A percentile compares a stretch with the other conserved stretches of the same genome.
phyloP scores from a whole-genome alignment of 37 sponge, comb jelly and placozoan genomes.

The Mnemiopsis leidyi region DNA sequence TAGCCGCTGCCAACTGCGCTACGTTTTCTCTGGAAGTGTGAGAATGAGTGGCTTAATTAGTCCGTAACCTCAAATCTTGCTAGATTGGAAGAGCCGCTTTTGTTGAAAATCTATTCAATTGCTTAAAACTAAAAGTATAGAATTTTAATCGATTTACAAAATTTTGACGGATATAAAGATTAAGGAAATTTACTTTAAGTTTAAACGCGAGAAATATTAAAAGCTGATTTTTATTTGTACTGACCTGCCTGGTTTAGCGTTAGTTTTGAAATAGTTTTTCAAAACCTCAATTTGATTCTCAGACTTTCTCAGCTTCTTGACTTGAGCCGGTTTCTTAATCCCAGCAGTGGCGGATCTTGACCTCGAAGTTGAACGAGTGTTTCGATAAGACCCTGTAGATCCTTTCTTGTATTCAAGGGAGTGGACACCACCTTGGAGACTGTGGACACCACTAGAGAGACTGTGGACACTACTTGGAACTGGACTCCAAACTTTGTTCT shows the following conservation, averaged over 20 bases:
- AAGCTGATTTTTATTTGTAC: too few relatives aligned
- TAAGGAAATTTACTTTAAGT: too few relatives aligned
- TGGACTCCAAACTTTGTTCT: neutral
- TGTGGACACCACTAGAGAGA: neutral
- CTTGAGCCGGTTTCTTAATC: neutral
- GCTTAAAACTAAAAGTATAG: neutral
- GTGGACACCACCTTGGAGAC: neutral
- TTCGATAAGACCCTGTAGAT: neutral
- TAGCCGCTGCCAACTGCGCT: neutral
- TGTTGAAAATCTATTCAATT: too few relatives aligned
- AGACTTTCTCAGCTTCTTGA: slow-evolving; percentile 34
- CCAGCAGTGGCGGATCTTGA: neutral
- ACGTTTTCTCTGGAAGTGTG: slow-evolving; percentile 32
- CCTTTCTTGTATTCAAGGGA: neutral
- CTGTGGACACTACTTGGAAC: neutral
- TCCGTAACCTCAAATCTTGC: too few relatives aligned
- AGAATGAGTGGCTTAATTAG: too few relatives aligned
- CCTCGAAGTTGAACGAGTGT: neutral
- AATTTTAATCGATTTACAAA: neutral
- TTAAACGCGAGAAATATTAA: too few relatives aligned
- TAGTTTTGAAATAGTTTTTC: neutral
- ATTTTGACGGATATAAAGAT: too few relatives aligned
- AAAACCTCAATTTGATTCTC: slow-evolving; percentile 57
- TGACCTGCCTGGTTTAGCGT: slow-evolving; percentile 52
- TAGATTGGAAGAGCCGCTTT: too few relatives aligned